Percentiles rank a stretch among this genome's conserved stretches.
Conservation (phyloP, 92 coral and sea anemone genomes). For the Micromussa lordhowensis region DNA sequence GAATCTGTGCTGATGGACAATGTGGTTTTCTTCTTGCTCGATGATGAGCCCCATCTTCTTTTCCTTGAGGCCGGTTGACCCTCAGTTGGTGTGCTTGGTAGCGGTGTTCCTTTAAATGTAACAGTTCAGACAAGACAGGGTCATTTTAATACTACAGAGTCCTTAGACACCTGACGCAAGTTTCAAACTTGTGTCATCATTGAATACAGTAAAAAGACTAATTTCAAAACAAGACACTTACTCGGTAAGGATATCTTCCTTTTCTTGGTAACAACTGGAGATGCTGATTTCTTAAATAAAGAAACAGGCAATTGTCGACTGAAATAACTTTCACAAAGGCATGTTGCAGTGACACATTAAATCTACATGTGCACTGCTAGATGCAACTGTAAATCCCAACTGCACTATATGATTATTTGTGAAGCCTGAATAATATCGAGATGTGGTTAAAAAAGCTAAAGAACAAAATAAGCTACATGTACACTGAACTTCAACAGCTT, state of each 20-base stretch:
- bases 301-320: not conserved
- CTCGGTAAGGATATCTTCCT: constrained; percentile 81
- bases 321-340: too few relatives aligned
- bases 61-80: constrained; percentile 78
- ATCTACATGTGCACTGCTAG: too few relatives aligned
- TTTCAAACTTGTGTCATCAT: not conserved
- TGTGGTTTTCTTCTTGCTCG: constrained; percentile 79
- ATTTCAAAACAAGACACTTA: constrained; percentile 40
- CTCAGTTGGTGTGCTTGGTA: constrained; percentile 55
- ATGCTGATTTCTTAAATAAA: constrained; percentile 66
- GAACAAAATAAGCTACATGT: too few relatives aligned
- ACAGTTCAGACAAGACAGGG: not conserved
- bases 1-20: constrained; percentile 92
- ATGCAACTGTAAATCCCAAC: too few relatives aligned
- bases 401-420: too few relatives aligned
- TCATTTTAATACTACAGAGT: not conserved
- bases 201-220: not conserved
- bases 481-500: too few relatives aligned
- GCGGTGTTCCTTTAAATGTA: constrained; percentile 45
- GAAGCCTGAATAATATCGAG: too few relatives aligned
- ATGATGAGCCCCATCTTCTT: constrained; percentile 88
- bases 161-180: not conserved
- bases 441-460: too few relatives aligned
- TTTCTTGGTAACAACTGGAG: constrained; percentile 81
- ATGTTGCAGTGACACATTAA: too few relatives aligned